Evolutionary conservation across 2,888 invertebrate genomes (phyloP).

Genomic region (Myopa testacea): DNA sequence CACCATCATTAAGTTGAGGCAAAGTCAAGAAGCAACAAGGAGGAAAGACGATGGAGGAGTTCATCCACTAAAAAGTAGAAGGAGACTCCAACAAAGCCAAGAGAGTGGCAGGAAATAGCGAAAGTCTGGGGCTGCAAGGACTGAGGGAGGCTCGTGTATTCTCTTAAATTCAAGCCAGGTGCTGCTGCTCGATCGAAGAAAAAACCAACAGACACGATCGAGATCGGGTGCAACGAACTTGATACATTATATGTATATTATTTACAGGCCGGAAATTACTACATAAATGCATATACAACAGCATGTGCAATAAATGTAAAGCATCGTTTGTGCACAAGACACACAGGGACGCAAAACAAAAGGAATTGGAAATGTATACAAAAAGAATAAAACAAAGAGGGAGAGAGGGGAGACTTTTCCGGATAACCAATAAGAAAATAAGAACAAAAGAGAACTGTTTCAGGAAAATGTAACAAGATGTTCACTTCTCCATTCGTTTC

Average conservation of each 20-base stretch:
- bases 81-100: too few relatives aligned
- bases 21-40: too few relatives aligned
- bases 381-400: background rate
- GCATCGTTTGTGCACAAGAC: too few relatives aligned
- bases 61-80: too few relatives aligned
- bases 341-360: background rate
- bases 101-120: too few relatives aligned
- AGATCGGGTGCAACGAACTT: slow-evolving; percentile 14
- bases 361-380: background rate
- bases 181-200: background rate
- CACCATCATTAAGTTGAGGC: too few relatives aligned
- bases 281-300: background rate
- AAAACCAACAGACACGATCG: slow-evolving; percentile 12
- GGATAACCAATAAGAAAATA: background rate
- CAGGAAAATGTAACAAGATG: too few relatives aligned
- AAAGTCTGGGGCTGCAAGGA: too few relatives aligned
- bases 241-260: background rate
- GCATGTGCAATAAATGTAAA: background rate
- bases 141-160: background rate
- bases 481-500: too few relatives aligned
- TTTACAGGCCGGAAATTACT: slow-evolving; percentile 11
- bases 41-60: too few relatives aligned
- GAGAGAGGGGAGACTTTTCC: background rate
- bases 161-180: slow-evolving; percentile 23
- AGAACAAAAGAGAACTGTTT: background rate